phyloP scores from a whole-genome alignment of 2,113 vertebrate species.

The Diadophis punctatus region DNA sequence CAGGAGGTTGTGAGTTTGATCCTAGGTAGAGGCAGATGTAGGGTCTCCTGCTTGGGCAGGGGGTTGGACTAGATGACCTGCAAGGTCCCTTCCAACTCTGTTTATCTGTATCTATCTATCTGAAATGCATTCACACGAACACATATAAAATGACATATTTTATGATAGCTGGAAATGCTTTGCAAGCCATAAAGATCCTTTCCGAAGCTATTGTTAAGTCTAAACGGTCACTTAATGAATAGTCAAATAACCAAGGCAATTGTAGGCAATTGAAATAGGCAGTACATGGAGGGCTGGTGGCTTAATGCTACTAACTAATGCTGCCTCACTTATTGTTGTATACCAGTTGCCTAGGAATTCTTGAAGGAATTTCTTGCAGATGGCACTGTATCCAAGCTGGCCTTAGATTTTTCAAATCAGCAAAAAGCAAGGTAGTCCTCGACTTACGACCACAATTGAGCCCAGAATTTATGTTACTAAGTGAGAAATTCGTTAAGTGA shows the following conservation, averaged over 20 bases:
- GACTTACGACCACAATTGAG: background rate
- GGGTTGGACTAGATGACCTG: too few relatives aligned
- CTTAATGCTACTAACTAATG: background rate
- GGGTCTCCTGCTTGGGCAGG: too few relatives aligned
- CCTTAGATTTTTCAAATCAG: background rate
- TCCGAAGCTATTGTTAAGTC: background rate
- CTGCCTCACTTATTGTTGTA: background rate
- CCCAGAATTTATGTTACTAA: background rate
- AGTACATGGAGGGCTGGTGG: background rate
- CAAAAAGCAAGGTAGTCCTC: background rate
- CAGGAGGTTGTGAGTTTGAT: too few relatives aligned
- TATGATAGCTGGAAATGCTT: background rate
- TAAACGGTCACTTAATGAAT: background rate
- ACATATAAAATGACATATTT: background rate
- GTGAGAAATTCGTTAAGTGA: too few relatives aligned
- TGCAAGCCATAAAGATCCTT: background rate
- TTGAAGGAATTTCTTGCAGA: background rate
- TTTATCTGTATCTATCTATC: too few relatives aligned
- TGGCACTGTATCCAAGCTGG: background rate
- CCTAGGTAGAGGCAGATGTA: too few relatives aligned
- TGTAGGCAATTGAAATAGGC: background rate
- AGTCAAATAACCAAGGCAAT: background rate
- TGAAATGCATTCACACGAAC: background rate
- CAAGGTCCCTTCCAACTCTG: too few relatives aligned
- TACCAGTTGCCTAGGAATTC: background rate